A percentile compares a stretch with the other conserved stretches of the same genome.
phyloP scores from a whole-genome alignment of 2,113 vertebrate genomes.

The Nycticorax nycticorax region DNA sequence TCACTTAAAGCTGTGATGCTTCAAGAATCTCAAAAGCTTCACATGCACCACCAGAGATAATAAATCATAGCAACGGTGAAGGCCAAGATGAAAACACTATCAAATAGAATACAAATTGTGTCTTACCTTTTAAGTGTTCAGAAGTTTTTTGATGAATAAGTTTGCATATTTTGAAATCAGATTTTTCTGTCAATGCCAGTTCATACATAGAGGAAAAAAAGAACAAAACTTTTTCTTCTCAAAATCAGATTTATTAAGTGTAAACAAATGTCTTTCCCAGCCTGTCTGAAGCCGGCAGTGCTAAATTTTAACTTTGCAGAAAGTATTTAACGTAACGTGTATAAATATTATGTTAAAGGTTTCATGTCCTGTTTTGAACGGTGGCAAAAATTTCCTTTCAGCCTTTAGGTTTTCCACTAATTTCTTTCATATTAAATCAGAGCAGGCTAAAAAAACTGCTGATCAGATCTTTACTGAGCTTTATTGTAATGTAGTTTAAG shows the following conservation, averaged over 20 bases:
- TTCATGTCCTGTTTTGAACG: constrained; percentile 61
- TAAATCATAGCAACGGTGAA: not conserved
- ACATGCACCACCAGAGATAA: not conserved
- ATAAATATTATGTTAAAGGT: constrained; percentile 66
- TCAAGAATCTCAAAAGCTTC: not conserved
- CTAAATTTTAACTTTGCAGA: constrained; percentile 40
- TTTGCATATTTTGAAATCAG: not conserved
- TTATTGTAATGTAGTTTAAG: constrained; percentile 51
- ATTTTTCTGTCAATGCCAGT: not conserved
- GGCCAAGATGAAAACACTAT: not conserved
- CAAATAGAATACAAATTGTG: not conserved
- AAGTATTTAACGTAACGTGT: constrained; percentile 49
- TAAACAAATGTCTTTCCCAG: constrained; percentile 12
- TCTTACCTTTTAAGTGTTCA: not conserved
- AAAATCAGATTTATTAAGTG: constrained; percentile 51
- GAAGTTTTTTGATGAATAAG: not conserved
- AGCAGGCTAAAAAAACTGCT: constrained; percentile 31
- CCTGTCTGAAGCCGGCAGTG: not conserved
- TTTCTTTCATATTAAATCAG: constrained; percentile 61
- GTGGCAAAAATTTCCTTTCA: constrained; percentile 58
- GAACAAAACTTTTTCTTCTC: not conserved
- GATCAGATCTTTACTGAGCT: constrained; percentile 53
- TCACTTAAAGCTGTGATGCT: not conserved
- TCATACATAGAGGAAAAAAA: not conserved
- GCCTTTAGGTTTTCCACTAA: constrained; percentile 41